Evolutionary conservation across 2,113 vertebrate genomes (phyloP).

Genomic region (Austrofundulus limnaeus): DNA sequence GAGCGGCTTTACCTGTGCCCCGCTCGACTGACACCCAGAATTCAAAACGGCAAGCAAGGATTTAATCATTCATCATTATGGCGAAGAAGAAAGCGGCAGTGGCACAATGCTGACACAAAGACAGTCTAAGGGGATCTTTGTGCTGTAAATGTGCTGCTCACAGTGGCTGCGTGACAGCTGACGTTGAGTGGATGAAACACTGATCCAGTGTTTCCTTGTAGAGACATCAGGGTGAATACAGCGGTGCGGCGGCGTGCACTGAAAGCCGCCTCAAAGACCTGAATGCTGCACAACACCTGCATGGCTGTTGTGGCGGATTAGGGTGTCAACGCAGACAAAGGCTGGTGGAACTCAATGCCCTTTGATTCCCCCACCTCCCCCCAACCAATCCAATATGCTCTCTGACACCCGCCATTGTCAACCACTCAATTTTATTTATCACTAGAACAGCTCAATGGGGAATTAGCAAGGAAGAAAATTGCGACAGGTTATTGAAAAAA

Average conservation of each 20-base stretch:
- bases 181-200: constrained; percentile 65
- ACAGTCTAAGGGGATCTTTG: constrained; percentile 68
- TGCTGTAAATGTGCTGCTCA: constrained; percentile 71
- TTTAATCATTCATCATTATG: constrained; percentile 78
- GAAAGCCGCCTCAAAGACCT: constrained; percentile 69
- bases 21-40: constrained; percentile 72
- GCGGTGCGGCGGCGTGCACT: constrained; percentile 59
- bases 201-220: constrained; percentile 75
- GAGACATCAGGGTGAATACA: constrained; percentile 73
- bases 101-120: constrained; percentile 76
- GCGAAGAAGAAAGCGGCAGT: constrained; percentile 55
- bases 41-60: constrained; percentile 58
- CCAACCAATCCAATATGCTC: constrained; percentile 10
- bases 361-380: constrained; percentile 37
- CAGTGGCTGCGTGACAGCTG: constrained; percentile 71
- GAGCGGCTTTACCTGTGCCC: constrained; percentile 71
- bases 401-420: constrained; percentile 59
- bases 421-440: constrained; percentile 66
- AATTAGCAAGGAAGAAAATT: constrained; percentile 48
- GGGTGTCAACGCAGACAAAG: constrained; percentile 73
- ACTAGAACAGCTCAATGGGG: constrained; percentile 44
- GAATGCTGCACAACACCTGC: constrained; percentile 74
- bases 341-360: constrained; percentile 60
- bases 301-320: constrained; percentile 71
- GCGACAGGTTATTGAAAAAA: constrained; percentile 70